Evolutionary conservation across 2,888 invertebrate genomes (phyloP), one percentile per base, ranked within the genome.

Genomic region (Drosophila melanosoma): DNA sequence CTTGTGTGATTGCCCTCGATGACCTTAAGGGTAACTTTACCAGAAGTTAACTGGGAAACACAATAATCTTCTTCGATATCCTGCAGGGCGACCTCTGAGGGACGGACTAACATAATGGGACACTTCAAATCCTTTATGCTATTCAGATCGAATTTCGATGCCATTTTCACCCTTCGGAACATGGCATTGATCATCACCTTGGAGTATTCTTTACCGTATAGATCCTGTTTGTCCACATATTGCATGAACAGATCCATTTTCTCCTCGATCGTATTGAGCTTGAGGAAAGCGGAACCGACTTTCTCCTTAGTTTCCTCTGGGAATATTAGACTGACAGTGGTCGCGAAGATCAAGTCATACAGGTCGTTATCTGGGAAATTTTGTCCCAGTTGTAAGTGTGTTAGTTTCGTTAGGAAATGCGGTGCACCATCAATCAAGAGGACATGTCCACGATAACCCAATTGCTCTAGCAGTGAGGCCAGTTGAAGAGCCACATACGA

Each of bases 401-500:
- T 88, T 23, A 93, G 65, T 71, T 94, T 93, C 88, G 95, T 95
- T 23, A 97, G 93, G 88, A 95, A 95, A 40, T 95, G 95, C 0
- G 97, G 97, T 0, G 96, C 94, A 17, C 98, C 98, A 91, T 99
- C 99, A 56, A 99, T 94, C 17, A 97, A 94, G 83, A 96, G 94
- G 2, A 97, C 83, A 49, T 94, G 94, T 4, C 96, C 97, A 17
- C 90, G 93, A 61, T 94, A 94, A 78, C 96, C 96, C 85, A 94
- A 93, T 10, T 93, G 93, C 92, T 97, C 97, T 42, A 98, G 93
- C 86, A 95, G 94, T 11, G 95, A 93, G 6, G 96, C 96, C 69
- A 98, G 93, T 91, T 98, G 97, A 65, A 98, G 93, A 0, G 96
- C 96, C 26, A 98, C 94, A 29, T 96, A 92, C 0, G 96, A 94